A percentile compares a stretch with the other conserved stretches of the same genome.
These are phyloP conservation scores for Apaloderma vittatum DNA, from an alignment of 2,113 vertebrate species.

Conservation along the genomic window DNA sequence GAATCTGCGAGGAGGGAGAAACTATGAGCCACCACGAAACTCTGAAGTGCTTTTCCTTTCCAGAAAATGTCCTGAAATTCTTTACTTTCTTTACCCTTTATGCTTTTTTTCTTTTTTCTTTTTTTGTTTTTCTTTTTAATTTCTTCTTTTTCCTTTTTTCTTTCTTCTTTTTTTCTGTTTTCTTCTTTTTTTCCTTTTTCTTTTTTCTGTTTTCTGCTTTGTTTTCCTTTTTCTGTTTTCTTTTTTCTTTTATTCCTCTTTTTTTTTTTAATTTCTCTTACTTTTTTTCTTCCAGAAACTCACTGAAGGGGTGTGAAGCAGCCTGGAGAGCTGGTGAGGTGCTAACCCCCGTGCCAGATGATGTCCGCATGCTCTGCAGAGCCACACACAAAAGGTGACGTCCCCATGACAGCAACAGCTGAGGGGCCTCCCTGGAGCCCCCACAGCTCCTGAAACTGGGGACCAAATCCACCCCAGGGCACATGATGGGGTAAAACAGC, in stretches of 20 bases:
- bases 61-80: not conserved
- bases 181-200: not conserved
- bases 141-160: not conserved
- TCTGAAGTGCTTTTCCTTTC: not conserved
- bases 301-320: not conserved
- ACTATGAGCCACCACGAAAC: accelerated
- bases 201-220: not conserved
- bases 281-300: not conserved
- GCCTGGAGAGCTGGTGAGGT: not conserved
- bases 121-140: accelerated
- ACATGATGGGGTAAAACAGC: not conserved
- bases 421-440: not conserved
- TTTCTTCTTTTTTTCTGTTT: not conserved
- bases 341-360: accelerated
- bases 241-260: not conserved
- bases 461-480: not conserved
- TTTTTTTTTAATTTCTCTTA: not conserved
- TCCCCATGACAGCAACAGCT: accelerated
- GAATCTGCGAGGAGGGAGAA: not conserved
- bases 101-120: not conserved
- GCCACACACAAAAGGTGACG: accelerated
- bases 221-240: not conserved
- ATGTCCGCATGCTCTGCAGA: accelerated
- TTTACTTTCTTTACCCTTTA: too few species aligned
- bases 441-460: not conserved